Conservation (phyloP, 2,888 invertebrate species). For the Phoenoteleia sp. region DNA sequence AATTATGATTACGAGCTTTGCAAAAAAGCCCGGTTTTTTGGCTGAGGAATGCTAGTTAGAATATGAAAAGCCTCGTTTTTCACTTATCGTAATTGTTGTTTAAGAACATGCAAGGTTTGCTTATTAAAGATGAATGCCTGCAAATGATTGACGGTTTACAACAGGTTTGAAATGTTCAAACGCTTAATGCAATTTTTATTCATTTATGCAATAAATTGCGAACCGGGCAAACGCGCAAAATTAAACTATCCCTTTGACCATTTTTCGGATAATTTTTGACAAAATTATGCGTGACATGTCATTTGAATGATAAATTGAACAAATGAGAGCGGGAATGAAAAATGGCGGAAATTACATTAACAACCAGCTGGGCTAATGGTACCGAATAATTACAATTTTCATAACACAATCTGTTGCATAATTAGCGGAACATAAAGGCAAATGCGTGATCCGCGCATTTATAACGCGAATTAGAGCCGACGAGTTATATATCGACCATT, state of each 20-base stretch:
- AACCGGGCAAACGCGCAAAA: background rate
- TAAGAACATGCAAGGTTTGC: too few relatives aligned
- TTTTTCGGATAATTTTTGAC: slow-evolving; percentile 24
- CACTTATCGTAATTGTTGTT: too few relatives aligned
- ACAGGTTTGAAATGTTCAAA: background rate
- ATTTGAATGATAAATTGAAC: slow-evolving; percentile 50
- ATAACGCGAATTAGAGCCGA: slow-evolving; percentile 55
- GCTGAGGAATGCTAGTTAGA: too few relatives aligned
- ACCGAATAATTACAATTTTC: slow-evolving; percentile 64
- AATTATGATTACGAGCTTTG: too few relatives aligned
- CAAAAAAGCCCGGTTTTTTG: too few relatives aligned
- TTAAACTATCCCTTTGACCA: background rate
- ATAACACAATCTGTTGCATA: slow-evolving; percentile 65
- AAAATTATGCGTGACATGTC: slow-evolving; percentile 2
- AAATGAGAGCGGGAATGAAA: slow-evolving; percentile 13
- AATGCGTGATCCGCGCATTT: slow-evolving; percentile 46
- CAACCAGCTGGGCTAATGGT: slow-evolving; percentile 28
- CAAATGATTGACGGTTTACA: too few relatives aligned
- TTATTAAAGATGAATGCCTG: too few relatives aligned
- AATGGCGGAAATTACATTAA: slow-evolving; percentile 41
- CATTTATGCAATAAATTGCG: background rate
- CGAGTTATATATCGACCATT: slow-evolving; percentile 27
- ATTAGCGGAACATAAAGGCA: slow-evolving; percentile 62
- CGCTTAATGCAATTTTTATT: background rate
- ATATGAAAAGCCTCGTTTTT: too few relatives aligned